Conservation (phyloP, 2,888 invertebrate species). For the Sinopyrophorus schimmeli region DNA sequence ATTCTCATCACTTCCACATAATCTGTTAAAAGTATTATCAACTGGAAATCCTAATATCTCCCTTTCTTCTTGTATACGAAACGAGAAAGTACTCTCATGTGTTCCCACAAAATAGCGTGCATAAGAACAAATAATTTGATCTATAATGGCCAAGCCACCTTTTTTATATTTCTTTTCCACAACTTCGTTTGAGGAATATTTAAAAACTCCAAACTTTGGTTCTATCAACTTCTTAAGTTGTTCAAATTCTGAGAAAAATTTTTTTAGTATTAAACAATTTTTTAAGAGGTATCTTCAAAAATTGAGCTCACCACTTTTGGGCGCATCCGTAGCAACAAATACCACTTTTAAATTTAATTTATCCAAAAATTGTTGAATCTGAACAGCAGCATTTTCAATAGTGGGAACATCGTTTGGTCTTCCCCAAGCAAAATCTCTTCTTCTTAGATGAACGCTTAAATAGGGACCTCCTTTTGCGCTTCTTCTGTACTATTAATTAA, state of each 20-base stretch:
- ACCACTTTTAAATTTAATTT: slow-evolving; percentile 63
- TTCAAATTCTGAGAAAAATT: slow-evolving; percentile 55
- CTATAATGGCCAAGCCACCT: slow-evolving; percentile 89
- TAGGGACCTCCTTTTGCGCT: slow-evolving; percentile 70
- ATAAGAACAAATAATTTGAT: slow-evolving; percentile 93
- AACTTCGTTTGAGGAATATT: slow-evolving; percentile 55
- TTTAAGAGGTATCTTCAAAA: background rate
- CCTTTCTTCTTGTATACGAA: slow-evolving; percentile 95
- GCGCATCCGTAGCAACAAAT: slow-evolving; percentile 87
- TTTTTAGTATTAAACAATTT: slow-evolving; percentile 1
- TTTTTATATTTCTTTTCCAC: slow-evolving; percentile 66
- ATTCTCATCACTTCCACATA: slow-evolving; percentile 69
- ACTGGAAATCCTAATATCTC: slow-evolving; percentile 89
- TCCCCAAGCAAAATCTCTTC: slow-evolving; percentile 83
- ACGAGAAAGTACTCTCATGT: slow-evolving; percentile 93
- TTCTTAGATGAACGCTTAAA: slow-evolving; percentile 81
- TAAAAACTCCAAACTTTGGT: slow-evolving; percentile 46
- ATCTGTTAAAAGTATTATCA: slow-evolving; percentile 82
- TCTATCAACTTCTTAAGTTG: slow-evolving; percentile 57
- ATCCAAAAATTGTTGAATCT: slow-evolving; percentile 66
- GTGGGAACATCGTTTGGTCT: slow-evolving; percentile 76
- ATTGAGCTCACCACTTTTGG: slow-evolving; percentile 56
- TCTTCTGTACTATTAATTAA: slow-evolving; percentile 44
- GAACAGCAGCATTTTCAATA: slow-evolving; percentile 73
- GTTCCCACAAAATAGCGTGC: slow-evolving; percentile 89